Base-by-base conservation (phyloP, 1,140 invertebrate species). In the Drosophila pachea region DNA sequence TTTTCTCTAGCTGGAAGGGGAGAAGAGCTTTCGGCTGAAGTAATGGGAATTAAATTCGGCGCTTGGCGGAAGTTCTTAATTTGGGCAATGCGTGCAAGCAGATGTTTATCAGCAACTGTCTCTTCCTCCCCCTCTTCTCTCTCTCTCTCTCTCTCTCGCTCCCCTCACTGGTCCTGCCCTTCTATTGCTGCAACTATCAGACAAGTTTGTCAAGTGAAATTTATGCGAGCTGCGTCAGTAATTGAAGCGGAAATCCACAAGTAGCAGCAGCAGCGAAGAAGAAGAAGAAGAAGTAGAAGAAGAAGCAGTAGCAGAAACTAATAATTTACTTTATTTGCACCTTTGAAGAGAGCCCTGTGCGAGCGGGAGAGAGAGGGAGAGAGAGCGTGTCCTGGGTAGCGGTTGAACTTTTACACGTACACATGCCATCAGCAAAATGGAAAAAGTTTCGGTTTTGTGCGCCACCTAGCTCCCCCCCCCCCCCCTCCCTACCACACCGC, bases 241-340 rank as follows among this genome's bases (percentile, higher is more conserved):
- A 84, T 86, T 84, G 81, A 84, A 81, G 81, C 81, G 81, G 81
- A 84, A 84, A 84, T 84, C 81, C 76, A 81, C 79, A 84, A 84
- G 79, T 68, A 78, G 68, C 45, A 69, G 33, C 53, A 56, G 32
- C 48, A 36, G 35, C 48, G 16, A 12, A 32, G 14, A 8, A 53
- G 38, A 40, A 43, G 40, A 43, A 7, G 40, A 14, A 14, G 42
- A 48, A 48, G 48, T 8, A 9, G 43, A 33, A 47, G 7, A 16
- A 35, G 33, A 16, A 38, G 9, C 22, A 36, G 48, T 36, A 65
- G 71, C 45, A 73, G 81, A 76, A 81, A 86, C 76, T 84, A 84
- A 86, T 84, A 84, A 84, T 84, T 84, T 84, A 84, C 81, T 84
- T 84, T 84, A 84, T 84, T 84, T 84, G 81, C 81, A 86, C 81